These are phyloP conservation scores for Apis florea DNA, from an alignment of 1,140 invertebrate species.

Conservation along the genomic window DNA sequence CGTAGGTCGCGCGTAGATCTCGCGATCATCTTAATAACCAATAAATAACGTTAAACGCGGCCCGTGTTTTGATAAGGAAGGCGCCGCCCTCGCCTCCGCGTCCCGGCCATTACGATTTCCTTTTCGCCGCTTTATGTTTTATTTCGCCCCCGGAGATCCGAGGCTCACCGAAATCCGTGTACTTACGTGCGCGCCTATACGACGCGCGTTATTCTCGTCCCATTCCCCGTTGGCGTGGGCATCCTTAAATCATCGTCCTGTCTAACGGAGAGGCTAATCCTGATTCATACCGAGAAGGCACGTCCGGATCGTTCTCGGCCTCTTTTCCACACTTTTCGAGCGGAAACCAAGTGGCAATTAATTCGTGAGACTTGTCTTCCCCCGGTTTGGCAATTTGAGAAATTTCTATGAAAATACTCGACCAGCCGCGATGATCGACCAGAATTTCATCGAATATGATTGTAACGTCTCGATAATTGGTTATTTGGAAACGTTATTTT, in stretches of 20 bases:
- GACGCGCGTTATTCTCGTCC: constrained; percentile 48
- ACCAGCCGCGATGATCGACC: too few relatives aligned
- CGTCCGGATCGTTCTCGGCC: not conserved
- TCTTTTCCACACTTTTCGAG: not conserved
- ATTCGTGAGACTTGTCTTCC: not conserved
- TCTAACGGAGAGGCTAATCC: constrained; percentile 69
- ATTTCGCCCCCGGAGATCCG: constrained; percentile 31
- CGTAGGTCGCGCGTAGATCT: not conserved
- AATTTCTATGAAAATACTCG: not conserved
- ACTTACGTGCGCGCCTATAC: constrained; percentile 20
- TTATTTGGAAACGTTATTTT: too few relatives aligned
- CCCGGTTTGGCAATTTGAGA: too few relatives aligned
- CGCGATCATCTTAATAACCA: constrained; percentile 61
- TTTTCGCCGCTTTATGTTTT: constrained; percentile 33
- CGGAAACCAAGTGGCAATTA: constrained; percentile 18
- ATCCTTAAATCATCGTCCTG: constrained; percentile 70
- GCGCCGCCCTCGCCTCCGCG: constrained; percentile 23
- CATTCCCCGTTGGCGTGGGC: constrained; percentile 29
- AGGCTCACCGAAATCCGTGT: constrained; percentile 32
- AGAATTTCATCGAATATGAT: not conserved
- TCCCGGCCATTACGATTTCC: constrained; percentile 56
- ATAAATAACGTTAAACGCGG: constrained; percentile 71
- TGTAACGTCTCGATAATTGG: not conserved
- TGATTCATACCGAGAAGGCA: constrained; percentile 68
- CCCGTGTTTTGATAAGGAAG: constrained; percentile 70